phyloP scores from a whole-genome alignment of 2,113 vertebrate species.

The Rhagologus leucostigma region DNA sequence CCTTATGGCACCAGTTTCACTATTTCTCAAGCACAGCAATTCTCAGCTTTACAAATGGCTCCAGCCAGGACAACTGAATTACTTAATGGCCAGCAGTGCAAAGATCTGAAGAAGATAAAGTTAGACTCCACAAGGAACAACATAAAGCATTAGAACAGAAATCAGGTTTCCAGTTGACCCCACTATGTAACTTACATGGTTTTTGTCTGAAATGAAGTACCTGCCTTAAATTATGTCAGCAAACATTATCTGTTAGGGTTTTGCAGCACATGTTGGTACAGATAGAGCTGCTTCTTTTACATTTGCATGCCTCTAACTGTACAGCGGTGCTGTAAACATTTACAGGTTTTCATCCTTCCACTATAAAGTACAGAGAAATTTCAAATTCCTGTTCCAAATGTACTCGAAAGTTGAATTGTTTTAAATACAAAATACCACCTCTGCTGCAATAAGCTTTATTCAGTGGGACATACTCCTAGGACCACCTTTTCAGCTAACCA shows the following conservation, averaged over 20 bases:
- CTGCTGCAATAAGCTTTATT: not conserved
- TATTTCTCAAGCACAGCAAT: not conserved
- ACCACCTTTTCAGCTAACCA: not conserved
- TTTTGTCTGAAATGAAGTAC: not conserved
- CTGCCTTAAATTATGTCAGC: not conserved
- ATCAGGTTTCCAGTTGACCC: not conserved
- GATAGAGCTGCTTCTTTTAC: not conserved
- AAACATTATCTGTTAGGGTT: not conserved
- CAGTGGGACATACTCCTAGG: not conserved
- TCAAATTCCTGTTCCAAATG: not conserved
- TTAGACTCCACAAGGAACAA: not conserved
- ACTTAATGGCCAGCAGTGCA: not conserved
- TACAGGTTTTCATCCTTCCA: not conserved
- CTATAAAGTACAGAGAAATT: not conserved
- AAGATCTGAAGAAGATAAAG: not conserved
- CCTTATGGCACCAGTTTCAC: not conserved
- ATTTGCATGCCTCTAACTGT: not conserved
- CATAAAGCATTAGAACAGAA: not conserved
- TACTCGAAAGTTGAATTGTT: not conserved
- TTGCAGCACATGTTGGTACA: not conserved
- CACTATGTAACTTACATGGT: not conserved
- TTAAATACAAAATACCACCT: not conserved
- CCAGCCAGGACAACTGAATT: not conserved
- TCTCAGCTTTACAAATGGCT: not conserved
- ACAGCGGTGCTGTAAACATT: not conserved